Evolutionary conservation across 2,113 vertebrate species (phyloP).

Genomic region (Silurus glanis): DNA sequence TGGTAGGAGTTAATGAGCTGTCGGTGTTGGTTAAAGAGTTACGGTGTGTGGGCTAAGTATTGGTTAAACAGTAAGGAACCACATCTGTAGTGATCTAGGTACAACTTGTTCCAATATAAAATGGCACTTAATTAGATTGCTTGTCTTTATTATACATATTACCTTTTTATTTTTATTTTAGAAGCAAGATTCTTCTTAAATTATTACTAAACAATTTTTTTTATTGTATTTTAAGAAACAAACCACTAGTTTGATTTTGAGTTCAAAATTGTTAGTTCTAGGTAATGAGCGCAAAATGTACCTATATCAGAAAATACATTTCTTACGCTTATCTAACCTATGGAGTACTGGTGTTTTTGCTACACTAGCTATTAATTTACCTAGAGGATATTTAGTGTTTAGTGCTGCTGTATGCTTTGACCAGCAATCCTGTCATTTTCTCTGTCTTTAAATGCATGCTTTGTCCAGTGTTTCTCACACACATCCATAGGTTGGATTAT

Average conservation of each 20-base stretch:
- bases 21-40: constrained; percentile 11
- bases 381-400: not conserved
- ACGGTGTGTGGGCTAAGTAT: not conserved
- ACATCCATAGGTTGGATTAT: not conserved
- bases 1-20: not conserved
- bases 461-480: not conserved
- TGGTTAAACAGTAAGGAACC: constrained; percentile 16
- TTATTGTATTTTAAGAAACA: too few species aligned
- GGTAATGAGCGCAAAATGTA: too few species aligned
- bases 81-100: constrained; percentile 11
- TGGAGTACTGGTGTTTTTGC: too few species aligned
- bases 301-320: too few species aligned
- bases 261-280: too few species aligned
- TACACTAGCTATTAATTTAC: not conserved
- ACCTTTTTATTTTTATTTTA: not conserved
- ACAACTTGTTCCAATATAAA: constrained; percentile 15
- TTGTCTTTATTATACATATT: not conserved
- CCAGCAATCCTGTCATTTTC: not conserved
- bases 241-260: too few species aligned
- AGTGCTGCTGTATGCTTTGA: not conserved
- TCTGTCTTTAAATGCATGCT: too few species aligned
- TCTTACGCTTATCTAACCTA: too few species aligned
- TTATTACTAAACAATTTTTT: too few species aligned
- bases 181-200: too few species aligned
- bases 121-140: not conserved